Evolutionary conservation across 2,888 invertebrate genomes (phyloP).

Genomic region (Callyntrura sp.): DNA sequence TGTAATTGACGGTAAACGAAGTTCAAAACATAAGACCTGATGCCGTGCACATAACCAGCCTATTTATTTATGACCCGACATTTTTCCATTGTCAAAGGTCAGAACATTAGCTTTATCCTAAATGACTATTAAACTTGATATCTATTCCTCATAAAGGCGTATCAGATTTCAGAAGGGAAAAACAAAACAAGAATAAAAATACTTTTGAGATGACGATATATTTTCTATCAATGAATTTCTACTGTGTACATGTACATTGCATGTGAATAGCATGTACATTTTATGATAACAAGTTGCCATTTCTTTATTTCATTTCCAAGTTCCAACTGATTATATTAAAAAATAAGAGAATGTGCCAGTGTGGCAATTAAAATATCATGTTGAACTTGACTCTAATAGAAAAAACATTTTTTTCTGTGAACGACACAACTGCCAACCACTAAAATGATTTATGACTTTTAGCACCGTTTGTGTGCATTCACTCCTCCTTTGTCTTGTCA

Average conservation of each 20-base stretch:
- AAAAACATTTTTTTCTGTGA: background rate
- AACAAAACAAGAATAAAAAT: background rate
- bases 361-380: background rate
- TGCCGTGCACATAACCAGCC: background rate
- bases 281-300: no score
- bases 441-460: constrained; percentile 44
- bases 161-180: constrained; percentile 34
- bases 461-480: background rate
- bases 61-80: background rate
- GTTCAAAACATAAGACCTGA: constrained; percentile 23
- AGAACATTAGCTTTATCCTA: background rate
- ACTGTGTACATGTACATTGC: no score
- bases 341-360: background rate
- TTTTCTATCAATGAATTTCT: background rate
- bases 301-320: no score
- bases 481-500: background rate
- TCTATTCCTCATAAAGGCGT: background rate
- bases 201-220: background rate
- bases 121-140: background rate
- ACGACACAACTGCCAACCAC: constrained; percentile 6
- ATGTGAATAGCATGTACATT: no score
- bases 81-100: constrained; percentile 19
- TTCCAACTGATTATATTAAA: background rate
- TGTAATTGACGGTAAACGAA: background rate
- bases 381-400: constrained; percentile 42